These are phyloP conservation scores for Polyommatus iphigenia DNA, from an alignment of 2,888 invertebrate species.

Conservation along the genomic window DNA sequence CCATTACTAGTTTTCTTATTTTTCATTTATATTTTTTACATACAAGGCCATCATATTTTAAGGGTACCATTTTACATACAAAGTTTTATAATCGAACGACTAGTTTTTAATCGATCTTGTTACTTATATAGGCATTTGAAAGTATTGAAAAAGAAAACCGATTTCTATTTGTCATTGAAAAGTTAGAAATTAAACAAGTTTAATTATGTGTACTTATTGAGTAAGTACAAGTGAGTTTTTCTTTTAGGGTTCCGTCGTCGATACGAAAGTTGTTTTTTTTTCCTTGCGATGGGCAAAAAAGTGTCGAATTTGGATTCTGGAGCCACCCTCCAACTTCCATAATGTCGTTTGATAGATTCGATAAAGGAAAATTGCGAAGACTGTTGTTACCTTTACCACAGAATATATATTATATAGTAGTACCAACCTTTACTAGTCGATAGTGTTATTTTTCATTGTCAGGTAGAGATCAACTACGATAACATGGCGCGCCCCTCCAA, in stretches of 20 bases:
- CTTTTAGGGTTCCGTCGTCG: not conserved
- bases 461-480: too few species aligned
- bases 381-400: too few species aligned
- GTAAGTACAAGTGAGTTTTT: slow-evolving; percentile 5
- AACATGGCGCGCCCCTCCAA: too few species aligned
- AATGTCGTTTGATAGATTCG: too few species aligned
- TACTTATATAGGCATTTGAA: slow-evolving; percentile 17
- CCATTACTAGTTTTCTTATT: not conserved
- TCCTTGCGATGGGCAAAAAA: not conserved
- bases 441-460: too few species aligned
- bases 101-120: not conserved
- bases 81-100: not conserved
- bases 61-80: not conserved
- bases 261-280: not conserved
- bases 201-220: slow-evolving; percentile 17
- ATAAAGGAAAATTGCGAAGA: too few species aligned
- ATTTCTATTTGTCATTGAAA: slow-evolving; percentile 22
- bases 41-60: not conserved
- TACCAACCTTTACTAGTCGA: too few species aligned
- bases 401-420: too few species aligned
- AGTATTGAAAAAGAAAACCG: slow-evolving; percentile 20
- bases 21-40: not conserved
- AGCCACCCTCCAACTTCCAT: too few species aligned
- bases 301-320: not conserved
- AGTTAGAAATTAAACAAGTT: slow-evolving; percentile 22